Percentiles rank a stretch among this genome's conserved stretches.
Evolutionary conservation across 2,797 vertebrate species (phyloP).

Genomic region (Acropternis orthonyx): DNA sequence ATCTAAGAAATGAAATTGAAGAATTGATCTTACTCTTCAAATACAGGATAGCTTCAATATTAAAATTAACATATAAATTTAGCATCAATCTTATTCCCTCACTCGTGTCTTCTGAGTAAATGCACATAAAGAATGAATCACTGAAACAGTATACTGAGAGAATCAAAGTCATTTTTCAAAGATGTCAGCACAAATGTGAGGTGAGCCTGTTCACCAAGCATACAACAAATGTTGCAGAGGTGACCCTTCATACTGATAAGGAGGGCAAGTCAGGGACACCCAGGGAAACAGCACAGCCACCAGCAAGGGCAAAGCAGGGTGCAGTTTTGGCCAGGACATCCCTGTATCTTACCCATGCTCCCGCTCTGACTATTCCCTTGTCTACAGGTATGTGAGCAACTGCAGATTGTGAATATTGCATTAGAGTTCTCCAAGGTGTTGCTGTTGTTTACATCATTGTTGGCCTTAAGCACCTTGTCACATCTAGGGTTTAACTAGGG

Average conservation of each 20-base stretch:
- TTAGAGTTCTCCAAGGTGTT: neutral
- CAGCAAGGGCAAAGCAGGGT: neutral
- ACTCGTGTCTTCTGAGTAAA: constrained; percentile 69
- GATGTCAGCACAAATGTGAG: constrained; percentile 55
- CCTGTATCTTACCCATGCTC: neutral
- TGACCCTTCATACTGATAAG: neutral
- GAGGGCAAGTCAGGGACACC: neutral
- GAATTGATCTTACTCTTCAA: constrained; percentile 79
- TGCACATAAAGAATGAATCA: constrained; percentile 77
- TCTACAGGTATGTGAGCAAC: neutral
- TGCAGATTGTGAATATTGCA: rapidly evolving
- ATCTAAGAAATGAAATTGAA: constrained; percentile 78
- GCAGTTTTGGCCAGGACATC: neutral
- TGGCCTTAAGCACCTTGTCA: neutral
- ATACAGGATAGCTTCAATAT: constrained; percentile 75
- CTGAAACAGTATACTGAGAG: constrained; percentile 66
- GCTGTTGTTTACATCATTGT: neutral
- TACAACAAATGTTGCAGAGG: constrained; percentile 64
- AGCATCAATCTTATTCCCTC: constrained; percentile 76
- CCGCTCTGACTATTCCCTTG: neutral
- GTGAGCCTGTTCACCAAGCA: constrained; percentile 60
- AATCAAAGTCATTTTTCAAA: constrained; percentile 75
- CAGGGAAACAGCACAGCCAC: neutral
- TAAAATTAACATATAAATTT: constrained; percentile 84
- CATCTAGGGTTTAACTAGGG: neutral